A percentile compares a stretch with the other conserved stretches of the same genome.
phyloP scores from a whole-genome alignment of 2,113 vertebrate species.

The Stegostoma tigrinum region DNA sequence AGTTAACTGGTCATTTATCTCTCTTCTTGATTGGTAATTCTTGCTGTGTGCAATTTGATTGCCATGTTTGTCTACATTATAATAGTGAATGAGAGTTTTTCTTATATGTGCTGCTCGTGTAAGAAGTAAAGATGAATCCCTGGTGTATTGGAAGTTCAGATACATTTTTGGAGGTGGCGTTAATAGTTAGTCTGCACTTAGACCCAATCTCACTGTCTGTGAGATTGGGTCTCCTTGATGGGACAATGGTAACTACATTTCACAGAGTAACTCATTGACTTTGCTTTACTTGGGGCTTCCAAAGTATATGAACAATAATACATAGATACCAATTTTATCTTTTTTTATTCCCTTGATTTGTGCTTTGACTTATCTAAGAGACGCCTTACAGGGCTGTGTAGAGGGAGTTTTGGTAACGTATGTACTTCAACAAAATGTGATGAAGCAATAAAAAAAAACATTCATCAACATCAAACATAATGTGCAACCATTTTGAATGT shows the following conservation, averaged over 20 bases:
- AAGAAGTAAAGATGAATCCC: background rate
- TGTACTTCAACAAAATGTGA: background rate
- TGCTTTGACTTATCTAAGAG: background rate
- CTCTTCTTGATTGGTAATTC: background rate
- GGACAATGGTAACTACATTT: background rate
- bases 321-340: background rate
- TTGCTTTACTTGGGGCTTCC: background rate
- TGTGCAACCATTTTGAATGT: background rate
- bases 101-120: background rate
- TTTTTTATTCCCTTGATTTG: background rate
- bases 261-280: background rate
- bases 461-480: background rate
- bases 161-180: background rate
- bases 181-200: background rate
- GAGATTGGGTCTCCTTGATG: background rate
- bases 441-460: background rate
- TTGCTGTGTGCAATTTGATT: background rate
- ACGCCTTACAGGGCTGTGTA: background rate
- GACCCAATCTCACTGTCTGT: too few species aligned
- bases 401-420: background rate
- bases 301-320: background rate
- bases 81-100: background rate
- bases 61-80: background rate
- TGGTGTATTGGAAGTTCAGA: background rate
- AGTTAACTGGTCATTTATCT: background rate